Base-by-base conservation (phyloP, 2,888 invertebrate species). In the Torymus tubicola region DNA sequence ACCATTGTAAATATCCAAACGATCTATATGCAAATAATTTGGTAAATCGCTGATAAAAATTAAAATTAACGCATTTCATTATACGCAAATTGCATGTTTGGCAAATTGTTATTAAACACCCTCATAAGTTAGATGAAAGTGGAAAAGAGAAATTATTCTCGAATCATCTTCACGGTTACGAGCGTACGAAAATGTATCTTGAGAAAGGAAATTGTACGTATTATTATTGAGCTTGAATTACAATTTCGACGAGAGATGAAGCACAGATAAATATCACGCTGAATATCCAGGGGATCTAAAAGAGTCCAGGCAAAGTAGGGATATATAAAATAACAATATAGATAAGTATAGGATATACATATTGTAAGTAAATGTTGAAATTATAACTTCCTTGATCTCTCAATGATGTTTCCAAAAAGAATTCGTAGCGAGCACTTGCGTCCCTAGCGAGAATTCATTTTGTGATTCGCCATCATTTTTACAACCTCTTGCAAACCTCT, bases 351-450 rank as follows among this genome's bases (percentile, higher is more conserved):
- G 21, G 18, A n/a, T 81, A 81, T 76, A 76, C 61, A 81, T 81
- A 75, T 75, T 78, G 74, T 78, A 80, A 80, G 74, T 80, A 80
- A 70, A 67, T 72, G 80, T 80, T 76, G 57, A 76, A 75, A 55
- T 70, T 74, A 70, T 68, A 60, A 71, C 61, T 80, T 76, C 69
- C 75, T 80, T 60, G 58, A 58, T 76, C 69, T 70, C 52, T 42
- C 42, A 42, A 42, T 42, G 42, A 42, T 42, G 42, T 42, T 42
- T 8, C 5, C 42, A 42, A 42, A 42, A 42, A 42, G 42, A 8
- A 42, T 42, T 42, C 42, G 5, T 42, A 42, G 42, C 42, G 10
- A 42, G 42, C 42, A 42, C 42, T 42, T 42, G 42, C 42, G 12
- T 12, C 12, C 13, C 2, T 60, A 21, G 10, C 16, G 11, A 21